Conservation (phyloP, 2,888 invertebrate species). For the Creontiades dilutus region DNA sequence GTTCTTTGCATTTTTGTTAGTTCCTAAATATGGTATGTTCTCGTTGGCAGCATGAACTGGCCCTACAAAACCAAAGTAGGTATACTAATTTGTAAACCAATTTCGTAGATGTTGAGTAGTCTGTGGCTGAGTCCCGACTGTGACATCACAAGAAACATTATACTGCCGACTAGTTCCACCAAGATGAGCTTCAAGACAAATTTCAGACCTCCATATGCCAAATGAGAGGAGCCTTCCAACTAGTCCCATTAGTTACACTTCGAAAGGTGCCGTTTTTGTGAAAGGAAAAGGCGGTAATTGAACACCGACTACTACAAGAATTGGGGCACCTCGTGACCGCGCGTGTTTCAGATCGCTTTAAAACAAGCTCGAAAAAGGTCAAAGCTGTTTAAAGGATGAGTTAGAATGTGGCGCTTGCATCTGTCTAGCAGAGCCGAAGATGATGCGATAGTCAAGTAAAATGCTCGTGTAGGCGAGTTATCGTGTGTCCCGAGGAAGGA, state of each 20-base stretch:
- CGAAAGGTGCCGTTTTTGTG: neutral
- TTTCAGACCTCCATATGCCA: no score
- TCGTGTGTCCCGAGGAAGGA: neutral
- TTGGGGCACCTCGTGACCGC: conserved; percentile 19
- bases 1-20: no score
- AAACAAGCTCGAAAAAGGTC: conserved; percentile 1
- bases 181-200: no score
- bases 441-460: conserved; percentile 11
- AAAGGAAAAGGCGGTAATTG: neutral
- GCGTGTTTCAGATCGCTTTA: conserved; percentile 30
- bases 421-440: conserved; percentile 3
- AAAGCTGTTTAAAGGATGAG: conserved; percentile 17
- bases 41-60: no score
- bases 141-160: no score
- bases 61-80: no score
- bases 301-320: neutral
- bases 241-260: neutral
- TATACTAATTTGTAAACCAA: no score
- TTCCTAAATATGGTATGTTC: no score
- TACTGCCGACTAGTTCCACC: no score
- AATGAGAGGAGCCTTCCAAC: no score
- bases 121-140: no score
- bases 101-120: no score
- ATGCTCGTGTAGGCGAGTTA: conserved; percentile 20
- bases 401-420: neutral